A percentile compares a stretch with the other conserved stretches of the same genome.
Evolutionary conservation across 1,140 invertebrate species (phyloP).

Genomic region (Teleogryllus occipitalis): DNA sequence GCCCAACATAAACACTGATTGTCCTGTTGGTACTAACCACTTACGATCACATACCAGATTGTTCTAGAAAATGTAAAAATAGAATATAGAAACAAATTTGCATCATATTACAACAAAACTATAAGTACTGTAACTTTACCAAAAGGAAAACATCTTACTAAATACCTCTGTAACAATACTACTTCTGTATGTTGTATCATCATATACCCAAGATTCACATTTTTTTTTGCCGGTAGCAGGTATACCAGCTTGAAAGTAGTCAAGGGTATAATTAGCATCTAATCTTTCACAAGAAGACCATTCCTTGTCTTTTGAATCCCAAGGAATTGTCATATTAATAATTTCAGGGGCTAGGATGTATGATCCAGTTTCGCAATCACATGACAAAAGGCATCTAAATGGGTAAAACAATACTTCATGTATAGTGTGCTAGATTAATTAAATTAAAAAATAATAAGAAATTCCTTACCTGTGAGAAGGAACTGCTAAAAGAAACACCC

Average conservation of each 20-base stretch:
- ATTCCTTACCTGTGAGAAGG: neutral
- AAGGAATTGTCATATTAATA: slow-evolving; percentile 40
- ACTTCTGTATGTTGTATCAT: slow-evolving; percentile 46
- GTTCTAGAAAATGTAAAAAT: slow-evolving; percentile 45
- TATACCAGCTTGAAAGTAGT: slow-evolving; percentile 30
- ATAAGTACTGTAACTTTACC: too few relatives aligned
- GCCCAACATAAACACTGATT: slow-evolving; percentile 75
- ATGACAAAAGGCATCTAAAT: slow-evolving; percentile 49
- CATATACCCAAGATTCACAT: slow-evolving; percentile 52
- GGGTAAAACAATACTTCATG: neutral
- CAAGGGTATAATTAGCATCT: slow-evolving; percentile 34
- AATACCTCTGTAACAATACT: slow-evolving; percentile 56
- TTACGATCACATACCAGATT: slow-evolving; percentile 61
- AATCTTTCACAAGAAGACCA: slow-evolving; percentile 42
- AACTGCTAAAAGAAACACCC: neutral
- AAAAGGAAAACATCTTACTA: slow-evolving; percentile 32
- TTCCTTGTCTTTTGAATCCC: slow-evolving; percentile 36
- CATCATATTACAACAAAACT: too few relatives aligned
- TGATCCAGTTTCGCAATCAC: slow-evolving; percentile 43
- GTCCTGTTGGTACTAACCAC: slow-evolving; percentile 58
- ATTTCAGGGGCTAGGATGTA: slow-evolving; percentile 32
- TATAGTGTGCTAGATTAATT: neutral
- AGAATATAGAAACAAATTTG: too few relatives aligned
- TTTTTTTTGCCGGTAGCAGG: slow-evolving; percentile 27
- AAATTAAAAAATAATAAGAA: neutral